Evolutionary conservation across 1,140 invertebrate genomes (phyloP).

Genomic region (Meloidogyne exigua): DNA sequence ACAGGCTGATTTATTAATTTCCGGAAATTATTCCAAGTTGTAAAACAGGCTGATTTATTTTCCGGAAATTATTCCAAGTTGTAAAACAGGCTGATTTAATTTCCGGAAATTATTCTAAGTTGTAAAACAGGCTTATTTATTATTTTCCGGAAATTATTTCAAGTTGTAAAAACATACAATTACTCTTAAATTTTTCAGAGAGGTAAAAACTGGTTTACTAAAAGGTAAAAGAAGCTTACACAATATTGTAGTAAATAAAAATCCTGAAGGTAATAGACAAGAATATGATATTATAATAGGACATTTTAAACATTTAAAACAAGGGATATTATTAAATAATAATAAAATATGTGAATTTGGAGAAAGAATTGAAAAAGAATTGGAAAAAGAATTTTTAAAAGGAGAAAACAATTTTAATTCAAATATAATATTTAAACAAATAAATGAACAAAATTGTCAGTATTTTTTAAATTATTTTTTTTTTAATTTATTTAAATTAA

Average conservation of each 20-base stretch:
- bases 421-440: slow-evolving; percentile 4
- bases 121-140: too few species aligned
- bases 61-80: too few species aligned
- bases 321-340: not conserved
- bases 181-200: not conserved
- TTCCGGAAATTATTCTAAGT: too few species aligned
- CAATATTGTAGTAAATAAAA: not conserved
- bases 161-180: too few species aligned
- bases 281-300: not conserved
- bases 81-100: too few species aligned
- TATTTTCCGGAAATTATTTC: too few species aligned
- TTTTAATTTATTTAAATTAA: not conserved
- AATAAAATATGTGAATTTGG: not conserved
- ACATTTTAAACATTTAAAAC: not conserved
- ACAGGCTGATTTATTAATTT: too few species aligned
- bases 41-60: too few species aligned
- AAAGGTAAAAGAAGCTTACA: not conserved
- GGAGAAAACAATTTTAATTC: not conserved
- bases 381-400: not conserved
- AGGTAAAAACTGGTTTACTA: not conserved
- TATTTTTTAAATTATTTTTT: not conserved
- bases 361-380: not conserved
- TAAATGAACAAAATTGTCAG: not conserved
- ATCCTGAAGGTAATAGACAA: not conserved
- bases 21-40: too few species aligned